Percentiles rank a stretch among this genome's conserved stretches.
Conservation (phyloP, 2,113 vertebrate genomes). For the Chelonoidis abingdonii region DNA sequence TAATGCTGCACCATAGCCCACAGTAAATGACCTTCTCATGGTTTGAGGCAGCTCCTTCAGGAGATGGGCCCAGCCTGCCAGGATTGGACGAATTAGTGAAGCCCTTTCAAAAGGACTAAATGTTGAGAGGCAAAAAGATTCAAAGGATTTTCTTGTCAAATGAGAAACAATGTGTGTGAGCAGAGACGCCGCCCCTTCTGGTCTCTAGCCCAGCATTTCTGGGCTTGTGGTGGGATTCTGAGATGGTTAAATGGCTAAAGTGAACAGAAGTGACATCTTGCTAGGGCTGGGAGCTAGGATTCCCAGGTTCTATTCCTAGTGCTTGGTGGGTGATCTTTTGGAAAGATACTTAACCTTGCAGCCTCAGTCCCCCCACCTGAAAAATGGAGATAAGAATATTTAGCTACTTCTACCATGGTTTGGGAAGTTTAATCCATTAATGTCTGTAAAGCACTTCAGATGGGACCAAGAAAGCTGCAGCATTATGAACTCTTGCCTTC, state of each 20-base stretch:
- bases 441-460: not conserved
- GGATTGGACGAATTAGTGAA: not conserved
- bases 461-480: not conserved
- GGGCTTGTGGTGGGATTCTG: not conserved
- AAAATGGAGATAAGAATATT: not conserved
- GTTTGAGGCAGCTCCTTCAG: not conserved
- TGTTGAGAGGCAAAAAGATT: not conserved
- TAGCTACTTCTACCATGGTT: not conserved
- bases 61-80: not conserved
- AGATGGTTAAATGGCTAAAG: not conserved
- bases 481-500: not conserved
- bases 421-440: not conserved
- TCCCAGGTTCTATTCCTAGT: not conserved
- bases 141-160: not conserved
- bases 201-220: not conserved
- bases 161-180: not conserved
- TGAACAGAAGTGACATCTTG: not conserved
- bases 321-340: not conserved
- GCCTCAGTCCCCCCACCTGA: not conserved
- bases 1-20: not conserved
- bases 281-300: not conserved
- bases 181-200: not conserved
- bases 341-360: not conserved
- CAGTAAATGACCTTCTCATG: not conserved
- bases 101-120: not conserved